These are phyloP conservation scores for Oreochromis tanganicae DNA, from an alignment of 2,113 vertebrate genomes.

Conservation along the genomic window DNA sequence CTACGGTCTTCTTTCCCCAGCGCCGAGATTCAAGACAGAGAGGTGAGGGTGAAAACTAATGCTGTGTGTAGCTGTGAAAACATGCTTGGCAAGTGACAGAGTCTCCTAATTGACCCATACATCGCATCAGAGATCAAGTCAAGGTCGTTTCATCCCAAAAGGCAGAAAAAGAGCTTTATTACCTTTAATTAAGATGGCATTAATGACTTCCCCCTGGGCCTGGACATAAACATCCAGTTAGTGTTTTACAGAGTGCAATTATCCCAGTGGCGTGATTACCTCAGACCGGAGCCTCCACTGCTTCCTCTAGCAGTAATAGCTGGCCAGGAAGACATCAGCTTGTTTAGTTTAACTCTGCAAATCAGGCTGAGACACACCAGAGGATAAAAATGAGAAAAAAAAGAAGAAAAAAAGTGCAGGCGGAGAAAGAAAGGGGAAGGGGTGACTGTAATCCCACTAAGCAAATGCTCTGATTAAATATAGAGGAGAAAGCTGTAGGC, in stretches of 20 bases:
- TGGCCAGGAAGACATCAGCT: conserved; percentile 63
- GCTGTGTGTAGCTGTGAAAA: conserved; percentile 41
- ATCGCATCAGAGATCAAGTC: conserved; percentile 42
- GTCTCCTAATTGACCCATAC: conserved; percentile 17
- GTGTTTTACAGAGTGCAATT: conserved; percentile 69
- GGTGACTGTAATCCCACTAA: conserved; percentile 24
- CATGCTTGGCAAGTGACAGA: conserved; percentile 28
- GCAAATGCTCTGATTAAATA: conserved; percentile 35
- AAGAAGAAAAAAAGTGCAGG: neutral
- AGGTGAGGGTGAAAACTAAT: conserved; percentile 20
- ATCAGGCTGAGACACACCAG: conserved; percentile 28
- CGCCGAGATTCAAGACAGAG: neutral
- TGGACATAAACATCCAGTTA: conserved; percentile 69
- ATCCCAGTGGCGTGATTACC: conserved; percentile 65
- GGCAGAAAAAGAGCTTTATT: conserved; percentile 54
- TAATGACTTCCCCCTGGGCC: conserved; percentile 69
- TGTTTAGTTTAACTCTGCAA: conserved; percentile 66
- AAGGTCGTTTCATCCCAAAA: conserved; percentile 54
- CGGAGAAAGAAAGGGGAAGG: neutral
- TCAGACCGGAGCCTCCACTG: conserved; percentile 57
- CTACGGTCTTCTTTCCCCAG: conserved; percentile 13
- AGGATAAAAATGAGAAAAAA: conserved; percentile 17
- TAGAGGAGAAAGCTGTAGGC: conserved; percentile 19
- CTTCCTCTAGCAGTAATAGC: conserved; percentile 56
- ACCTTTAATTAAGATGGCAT: conserved; percentile 70